phyloP scores from a whole-genome alignment of 2,888 invertebrate genomes.

The Pristionchus mayeri region DNA sequence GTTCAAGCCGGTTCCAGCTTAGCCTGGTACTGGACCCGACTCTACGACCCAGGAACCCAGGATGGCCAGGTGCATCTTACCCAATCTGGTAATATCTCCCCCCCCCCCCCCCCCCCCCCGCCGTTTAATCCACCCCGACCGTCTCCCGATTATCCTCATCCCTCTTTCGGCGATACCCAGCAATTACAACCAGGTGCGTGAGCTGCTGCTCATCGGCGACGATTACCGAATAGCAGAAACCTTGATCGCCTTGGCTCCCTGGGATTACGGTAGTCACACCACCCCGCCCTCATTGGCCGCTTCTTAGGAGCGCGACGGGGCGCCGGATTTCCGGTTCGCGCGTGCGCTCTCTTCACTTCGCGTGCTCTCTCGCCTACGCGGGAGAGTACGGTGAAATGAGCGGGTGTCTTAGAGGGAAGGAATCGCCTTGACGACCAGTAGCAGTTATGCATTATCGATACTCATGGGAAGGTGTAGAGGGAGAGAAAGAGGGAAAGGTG shows the following conservation, averaged over 20 bases:
- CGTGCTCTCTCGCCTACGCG: too few species aligned
- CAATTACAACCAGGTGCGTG: not conserved
- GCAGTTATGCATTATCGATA: not conserved
- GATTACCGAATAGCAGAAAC: not conserved
- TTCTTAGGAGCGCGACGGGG: not conserved
- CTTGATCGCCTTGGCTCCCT: too few species aligned
- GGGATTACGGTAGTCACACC: conserved; percentile 18
- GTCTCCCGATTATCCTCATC: not conserved
- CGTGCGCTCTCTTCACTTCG: too few species aligned
- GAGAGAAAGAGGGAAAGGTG: not conserved
- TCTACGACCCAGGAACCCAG: not conserved
- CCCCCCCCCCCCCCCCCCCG: not conserved
- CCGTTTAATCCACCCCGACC: not conserved
- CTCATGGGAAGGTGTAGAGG: not conserved
- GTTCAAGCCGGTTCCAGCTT: too few species aligned
- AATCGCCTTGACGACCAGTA: not conserved
- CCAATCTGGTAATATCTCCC: conserved; percentile 24
- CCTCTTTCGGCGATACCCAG: not conserved
- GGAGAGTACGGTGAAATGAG: too few species aligned
- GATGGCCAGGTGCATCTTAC: not conserved
- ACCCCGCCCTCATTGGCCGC: not conserved
- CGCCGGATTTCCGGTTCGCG: conserved; percentile 1
- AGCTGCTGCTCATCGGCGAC: not conserved
- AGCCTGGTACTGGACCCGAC: not conserved
- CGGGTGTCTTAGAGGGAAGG: not conserved